Base-by-base conservation (phyloP, 2,113 vertebrate genomes). In the Turnix velox region DNA sequence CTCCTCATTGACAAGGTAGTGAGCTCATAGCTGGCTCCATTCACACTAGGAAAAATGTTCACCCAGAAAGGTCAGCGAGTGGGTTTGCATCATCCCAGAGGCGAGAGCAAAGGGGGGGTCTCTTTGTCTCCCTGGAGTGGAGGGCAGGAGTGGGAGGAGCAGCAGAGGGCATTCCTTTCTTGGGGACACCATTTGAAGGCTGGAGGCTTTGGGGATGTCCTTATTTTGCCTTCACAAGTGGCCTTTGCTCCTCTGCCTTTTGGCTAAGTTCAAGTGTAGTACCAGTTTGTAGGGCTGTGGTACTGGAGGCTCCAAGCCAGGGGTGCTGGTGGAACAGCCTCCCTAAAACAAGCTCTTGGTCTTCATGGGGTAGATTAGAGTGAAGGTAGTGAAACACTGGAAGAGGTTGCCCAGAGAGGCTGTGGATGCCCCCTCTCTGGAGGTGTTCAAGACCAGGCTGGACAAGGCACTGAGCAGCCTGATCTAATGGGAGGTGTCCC, bases 1-100 rank as follows among this genome's bases (percentile, higher is more conserved):
- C 88, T 92, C 92, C 84, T 94, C 92, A 91, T 95, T 93, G 91
- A 94, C 93, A 96, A 97, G 96, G 84, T 93, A 96, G 95, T 96
- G 96, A 96, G 94, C 93, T 97, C 97, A 97, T 97, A 92, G 95
- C 90, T 94, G 93, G 92, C 90, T n/a, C 86, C 91, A 90, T 94
- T 95, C 90, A 94, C 94, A 89, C 92, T 96, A 91, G 92, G 92
- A 91, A 96, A 96, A 84, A 93, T 90, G 89, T 96, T 95, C 88
- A 87, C 92, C 88, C 95, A 93, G 88, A 96, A 96, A 96, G 91
- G 94, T 96, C 95, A 95, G 72, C 62, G 76, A 85, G 90, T 91
- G 83, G 95, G 87, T 92, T 94, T 92, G 84, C 88, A 93, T 95
- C 93, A 92, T 92, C 79, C 90, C 77, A 17, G 52, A 59, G 84